Evolutionary conservation across 2,888 invertebrate genomes (phyloP).

Genomic region (Linyphia triangularis): DNA sequence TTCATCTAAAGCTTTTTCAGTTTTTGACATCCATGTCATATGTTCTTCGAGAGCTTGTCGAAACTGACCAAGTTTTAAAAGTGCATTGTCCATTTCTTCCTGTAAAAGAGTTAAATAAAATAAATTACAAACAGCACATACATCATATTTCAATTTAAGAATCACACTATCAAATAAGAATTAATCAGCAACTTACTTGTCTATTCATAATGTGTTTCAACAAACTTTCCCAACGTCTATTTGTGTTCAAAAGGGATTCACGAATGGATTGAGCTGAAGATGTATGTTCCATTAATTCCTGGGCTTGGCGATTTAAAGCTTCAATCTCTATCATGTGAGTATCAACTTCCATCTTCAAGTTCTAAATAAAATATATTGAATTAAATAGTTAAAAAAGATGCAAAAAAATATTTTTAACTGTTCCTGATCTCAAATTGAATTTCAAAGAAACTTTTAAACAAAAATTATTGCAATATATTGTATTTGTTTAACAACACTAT

Average conservation of each 20-base stretch:
- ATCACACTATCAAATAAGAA: neutral
- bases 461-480: too few relatives aligned
- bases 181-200: constrained; percentile 82
- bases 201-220: constrained; percentile 94
- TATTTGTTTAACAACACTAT: too few relatives aligned
- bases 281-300: constrained; percentile 94
- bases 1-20: constrained; percentile 91
- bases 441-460: too few relatives aligned
- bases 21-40: constrained; percentile 95
- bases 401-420: too few relatives aligned
- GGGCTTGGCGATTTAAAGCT: constrained; percentile 96
- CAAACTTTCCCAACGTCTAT: constrained; percentile 94
- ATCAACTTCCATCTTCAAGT: constrained; percentile 96
- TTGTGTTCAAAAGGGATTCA: constrained; percentile 93
- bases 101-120: constrained; percentile 31
- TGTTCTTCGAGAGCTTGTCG: constrained; percentile 97
- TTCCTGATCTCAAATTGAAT: too few relatives aligned
- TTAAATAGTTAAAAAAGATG: too few relatives aligned
- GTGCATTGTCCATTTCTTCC: constrained; percentile 93
- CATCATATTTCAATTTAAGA: neutral
- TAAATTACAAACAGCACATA: neutral
- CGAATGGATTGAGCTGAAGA: constrained; percentile 96
- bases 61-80: constrained; percentile 96
- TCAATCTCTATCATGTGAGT: constrained; percentile 99
- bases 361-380: constrained; percentile 77